Conservation (phyloP, 1,140 invertebrate species). For the Ceratina japonica region DNA sequence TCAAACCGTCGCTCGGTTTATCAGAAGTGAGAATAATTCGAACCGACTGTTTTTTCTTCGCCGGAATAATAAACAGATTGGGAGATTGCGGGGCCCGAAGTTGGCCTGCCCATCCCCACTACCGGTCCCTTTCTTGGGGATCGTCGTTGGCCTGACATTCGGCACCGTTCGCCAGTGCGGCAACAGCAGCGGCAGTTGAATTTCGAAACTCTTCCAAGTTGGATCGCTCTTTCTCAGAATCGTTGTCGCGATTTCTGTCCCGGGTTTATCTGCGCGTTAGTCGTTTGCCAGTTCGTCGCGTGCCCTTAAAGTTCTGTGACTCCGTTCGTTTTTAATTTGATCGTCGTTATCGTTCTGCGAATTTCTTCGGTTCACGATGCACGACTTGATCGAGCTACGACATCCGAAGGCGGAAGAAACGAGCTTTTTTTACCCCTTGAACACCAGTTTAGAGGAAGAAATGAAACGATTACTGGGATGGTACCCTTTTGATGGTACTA, state of each 20-base stretch:
- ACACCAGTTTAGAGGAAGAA: slow-evolving; percentile 70
- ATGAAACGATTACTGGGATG: slow-evolving; percentile 66
- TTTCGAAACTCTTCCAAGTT: slow-evolving; percentile 1
- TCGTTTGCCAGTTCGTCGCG: not conserved
- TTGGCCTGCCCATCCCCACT: slow-evolving; percentile 10
- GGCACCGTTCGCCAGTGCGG: too few relatives aligned
- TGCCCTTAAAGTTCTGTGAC: not conserved
- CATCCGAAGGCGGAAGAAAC: too few relatives aligned
- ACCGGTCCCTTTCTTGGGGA: slow-evolving; percentile 24
- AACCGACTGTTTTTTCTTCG: not conserved
- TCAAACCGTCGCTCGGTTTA: too few relatives aligned
- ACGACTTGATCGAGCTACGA: too few relatives aligned
- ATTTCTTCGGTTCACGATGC: too few relatives aligned
- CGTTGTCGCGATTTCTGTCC: not conserved
- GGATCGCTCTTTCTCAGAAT: not conserved
- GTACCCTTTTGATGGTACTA: slow-evolving; percentile 33
- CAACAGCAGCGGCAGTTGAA: slow-evolving; percentile 21
- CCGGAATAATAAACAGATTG: too few relatives aligned
- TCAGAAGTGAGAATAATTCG: not conserved
- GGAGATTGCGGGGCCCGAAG: slow-evolving; percentile 8
- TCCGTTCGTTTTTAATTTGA: too few relatives aligned
- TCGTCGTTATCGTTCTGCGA: too few relatives aligned
- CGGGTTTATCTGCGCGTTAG: too few relatives aligned
- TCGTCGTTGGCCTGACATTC: not conserved
- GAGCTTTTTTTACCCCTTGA: slow-evolving; percentile 71